Percentiles rank a stretch among this genome's conserved stretches.
These are phyloP conservation scores for Bombus confusus DNA, from an alignment of 1,140 invertebrate species.

Conservation along the genomic window DNA sequence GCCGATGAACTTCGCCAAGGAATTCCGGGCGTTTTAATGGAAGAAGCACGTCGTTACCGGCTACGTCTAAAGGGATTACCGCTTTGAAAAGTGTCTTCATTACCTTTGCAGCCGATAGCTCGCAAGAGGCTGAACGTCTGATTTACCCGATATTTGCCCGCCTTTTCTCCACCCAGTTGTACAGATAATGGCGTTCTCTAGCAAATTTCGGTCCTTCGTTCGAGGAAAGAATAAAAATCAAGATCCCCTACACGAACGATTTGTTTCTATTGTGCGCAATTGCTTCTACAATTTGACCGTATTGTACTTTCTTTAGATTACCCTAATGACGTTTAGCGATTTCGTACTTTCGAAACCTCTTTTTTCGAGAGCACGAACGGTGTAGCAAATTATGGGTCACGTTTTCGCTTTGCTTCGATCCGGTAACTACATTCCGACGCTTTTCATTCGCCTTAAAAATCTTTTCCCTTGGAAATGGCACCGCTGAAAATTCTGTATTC, in stretches of 20 bases:
- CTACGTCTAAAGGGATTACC: conserved; percentile 26
- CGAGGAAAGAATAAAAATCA: not conserved
- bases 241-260: not conserved
- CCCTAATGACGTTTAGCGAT: not conserved
- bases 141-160: not conserved
- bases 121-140: not conserved
- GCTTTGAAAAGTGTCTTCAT: conserved; percentile 42
- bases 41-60: conserved; percentile 2
- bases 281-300: not conserved
- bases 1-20: conserved; percentile 9
- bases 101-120: not conserved
- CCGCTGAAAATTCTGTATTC: not conserved
- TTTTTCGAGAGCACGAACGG: not conserved
- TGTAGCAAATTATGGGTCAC: no score
- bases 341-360: not conserved
- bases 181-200: not conserved
- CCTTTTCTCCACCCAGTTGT: not conserved
- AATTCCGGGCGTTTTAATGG: conserved; percentile 30
- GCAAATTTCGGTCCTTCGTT: not conserved
- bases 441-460: no score
- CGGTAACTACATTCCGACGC: not conserved
- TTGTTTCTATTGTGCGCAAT: conserved; percentile 1
- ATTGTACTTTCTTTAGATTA: conserved; percentile 21
- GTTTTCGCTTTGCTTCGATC: not conserved
- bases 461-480: no score